Conservation (phyloP, 2,113 vertebrate species). For the Triplophysa rosa region DNA sequence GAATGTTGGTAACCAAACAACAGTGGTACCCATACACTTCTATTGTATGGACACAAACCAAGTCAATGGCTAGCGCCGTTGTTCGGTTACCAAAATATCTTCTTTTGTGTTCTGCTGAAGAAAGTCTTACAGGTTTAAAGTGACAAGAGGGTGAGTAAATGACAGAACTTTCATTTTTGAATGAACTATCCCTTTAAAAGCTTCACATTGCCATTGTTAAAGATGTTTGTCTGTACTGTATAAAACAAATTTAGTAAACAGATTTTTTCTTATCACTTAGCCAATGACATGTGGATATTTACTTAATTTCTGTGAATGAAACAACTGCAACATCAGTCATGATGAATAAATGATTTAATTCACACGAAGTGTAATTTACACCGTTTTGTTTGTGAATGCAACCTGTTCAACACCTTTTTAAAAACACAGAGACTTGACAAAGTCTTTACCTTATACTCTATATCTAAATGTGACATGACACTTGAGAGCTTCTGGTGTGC, state of each 20-base stretch:
- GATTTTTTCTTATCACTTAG: neutral
- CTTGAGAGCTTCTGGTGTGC: slow-evolving; percentile 60
- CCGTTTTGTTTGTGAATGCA: slow-evolving; percentile 26
- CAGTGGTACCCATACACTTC: no score
- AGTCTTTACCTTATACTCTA: slow-evolving; percentile 57
- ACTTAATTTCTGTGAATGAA: neutral
- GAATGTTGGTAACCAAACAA: no score
- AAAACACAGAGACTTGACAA: slow-evolving; percentile 34
- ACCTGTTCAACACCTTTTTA: slow-evolving; percentile 39
- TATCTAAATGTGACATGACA: slow-evolving; percentile 68
- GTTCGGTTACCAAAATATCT: no score
- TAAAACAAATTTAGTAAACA: no score
- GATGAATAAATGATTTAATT: slow-evolving; percentile 15
- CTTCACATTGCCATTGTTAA: no score
- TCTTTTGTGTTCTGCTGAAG: no score
- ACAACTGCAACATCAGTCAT: neutral
- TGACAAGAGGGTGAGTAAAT: no score
- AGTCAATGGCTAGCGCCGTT: no score
- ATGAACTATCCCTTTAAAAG: neutral
- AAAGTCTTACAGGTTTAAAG: no score
- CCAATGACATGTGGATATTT: neutral
- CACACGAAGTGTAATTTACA: neutral
- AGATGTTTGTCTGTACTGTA: no score
- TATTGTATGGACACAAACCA: no score
- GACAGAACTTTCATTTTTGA: no score